These are phyloP conservation scores for Mormyrus iriodes DNA, from an alignment of 2,113 vertebrate genomes.

Conservation along the genomic window DNA sequence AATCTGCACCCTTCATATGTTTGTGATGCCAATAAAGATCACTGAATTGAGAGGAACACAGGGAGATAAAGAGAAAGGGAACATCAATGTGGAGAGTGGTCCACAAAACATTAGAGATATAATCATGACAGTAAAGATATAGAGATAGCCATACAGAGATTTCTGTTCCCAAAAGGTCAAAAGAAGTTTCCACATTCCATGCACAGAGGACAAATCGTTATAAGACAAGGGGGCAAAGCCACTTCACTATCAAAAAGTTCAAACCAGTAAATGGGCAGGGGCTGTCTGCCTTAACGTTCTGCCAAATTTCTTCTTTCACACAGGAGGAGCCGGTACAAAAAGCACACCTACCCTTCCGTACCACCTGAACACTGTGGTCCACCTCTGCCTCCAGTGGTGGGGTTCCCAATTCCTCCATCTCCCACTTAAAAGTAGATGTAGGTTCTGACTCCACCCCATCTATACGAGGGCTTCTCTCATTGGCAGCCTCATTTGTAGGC, in stretches of 20 bases:
- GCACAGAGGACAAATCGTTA: background rate
- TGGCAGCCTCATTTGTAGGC: constrained; percentile 56
- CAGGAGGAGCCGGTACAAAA: background rate
- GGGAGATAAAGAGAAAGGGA: background rate
- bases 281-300: background rate
- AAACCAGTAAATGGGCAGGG: background rate
- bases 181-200: background rate
- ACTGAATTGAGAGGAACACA: background rate
- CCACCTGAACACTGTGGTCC: constrained; percentile 40
- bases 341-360: constrained; percentile 57
- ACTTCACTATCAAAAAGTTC: background rate
- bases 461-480: constrained; percentile 33
- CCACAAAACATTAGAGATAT: background rate
- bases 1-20: background rate
- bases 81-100: background rate
- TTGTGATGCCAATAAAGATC: background rate
- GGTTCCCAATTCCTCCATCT: constrained; percentile 29
- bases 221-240: background rate
- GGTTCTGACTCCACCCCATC: constrained; percentile 40
- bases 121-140: background rate
- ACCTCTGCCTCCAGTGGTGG: constrained; percentile 12
- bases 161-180: background rate
- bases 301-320: background rate
- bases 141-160: too few relatives aligned
- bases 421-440: constrained; percentile 31